Evolutionary conservation across 2,888 invertebrate genomes (phyloP), one percentile per base, ranked within the genome.

Genomic region (Amiota communis): DNA sequence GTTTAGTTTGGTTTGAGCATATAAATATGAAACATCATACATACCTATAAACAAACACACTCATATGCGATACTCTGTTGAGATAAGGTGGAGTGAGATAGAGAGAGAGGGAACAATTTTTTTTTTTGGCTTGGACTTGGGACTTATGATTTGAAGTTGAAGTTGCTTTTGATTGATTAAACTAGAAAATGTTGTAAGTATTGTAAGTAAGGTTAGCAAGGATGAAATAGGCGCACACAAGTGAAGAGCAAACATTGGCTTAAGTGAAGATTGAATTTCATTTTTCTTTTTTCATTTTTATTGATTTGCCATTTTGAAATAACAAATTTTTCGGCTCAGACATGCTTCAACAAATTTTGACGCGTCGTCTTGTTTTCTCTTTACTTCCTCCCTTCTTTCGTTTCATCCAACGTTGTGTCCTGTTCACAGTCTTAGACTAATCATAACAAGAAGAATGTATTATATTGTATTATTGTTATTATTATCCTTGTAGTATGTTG

Each of bases 121-220:
- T 12, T 61, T 12, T n/a, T 17, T 61, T 17, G 61, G 36, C 61
- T 13, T 23, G 17, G 20, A 8, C 20, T 36, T 61, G 17, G 13
- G 65, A 17, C 36, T 47, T n/a, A 20, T 67, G 65, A 67, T 51
- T 51, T 10, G 65, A 15, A 46, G 23, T 57, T 61, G 46, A 61
- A 68, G 53, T 68, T 36, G 51, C 51, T 68, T 68, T 68, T 68
- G 67, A 68, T 68, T 68, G 67, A 68, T 68, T 68, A 68, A 68
- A 68, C 20, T 68, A 68, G 47, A 53, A 68, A 51, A 47, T 68
- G 12, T 68, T 53, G 23, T 36, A 36, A 36, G 63, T n/a, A 63
- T n/a, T n/a, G n/a, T n/a, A n/a, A n/a, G n/a, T 2, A 23, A 63
- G 23, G 63, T 46, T 36, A 8, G 53, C 4, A 53, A 53, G 12